These are phyloP conservation scores for Ctenodactylus gundi DNA, from an alignment of 2,113 vertebrate genomes.

Conservation along the genomic window DNA sequence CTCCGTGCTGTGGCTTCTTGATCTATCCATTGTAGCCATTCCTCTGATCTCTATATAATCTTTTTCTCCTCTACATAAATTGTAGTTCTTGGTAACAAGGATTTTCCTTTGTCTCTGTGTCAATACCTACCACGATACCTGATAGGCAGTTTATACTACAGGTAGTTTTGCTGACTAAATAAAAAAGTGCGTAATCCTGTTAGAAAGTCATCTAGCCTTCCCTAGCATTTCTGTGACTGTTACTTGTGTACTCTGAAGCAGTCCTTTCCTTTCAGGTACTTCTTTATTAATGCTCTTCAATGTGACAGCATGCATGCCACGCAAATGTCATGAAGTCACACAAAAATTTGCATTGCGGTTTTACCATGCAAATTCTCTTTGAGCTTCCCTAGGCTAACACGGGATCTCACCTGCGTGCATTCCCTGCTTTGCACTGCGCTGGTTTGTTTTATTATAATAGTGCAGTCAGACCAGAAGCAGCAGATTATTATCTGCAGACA, in stretches of 20 bases:
- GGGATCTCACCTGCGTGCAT: neutral
- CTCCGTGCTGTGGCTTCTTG: neutral
- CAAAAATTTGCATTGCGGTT: neutral
- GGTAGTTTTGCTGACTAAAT: constrained; percentile 23
- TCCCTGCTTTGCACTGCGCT: neutral
- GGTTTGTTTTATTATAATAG: neutral
- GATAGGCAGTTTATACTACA: neutral
- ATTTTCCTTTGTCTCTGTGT: neutral
- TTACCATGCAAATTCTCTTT: neutral
- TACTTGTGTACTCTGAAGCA: neutral
- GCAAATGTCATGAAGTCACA: neutral
- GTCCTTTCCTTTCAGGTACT: neutral
- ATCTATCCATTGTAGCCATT: neutral
- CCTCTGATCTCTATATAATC: neutral
- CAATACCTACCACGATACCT: neutral
- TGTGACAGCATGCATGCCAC: neutral
- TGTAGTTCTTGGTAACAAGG: neutral
- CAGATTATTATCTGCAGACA: neutral
- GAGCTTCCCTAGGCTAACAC: neutral
- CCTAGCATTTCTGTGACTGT: neutral
- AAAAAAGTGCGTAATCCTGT: neutral
- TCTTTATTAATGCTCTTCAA: neutral
- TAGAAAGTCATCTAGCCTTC: neutral
- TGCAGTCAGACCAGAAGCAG: neutral
- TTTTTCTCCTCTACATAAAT: neutral